phyloP scores from a whole-genome alignment of 2,888 invertebrate species.

The Epinotia demarniana region DNA sequence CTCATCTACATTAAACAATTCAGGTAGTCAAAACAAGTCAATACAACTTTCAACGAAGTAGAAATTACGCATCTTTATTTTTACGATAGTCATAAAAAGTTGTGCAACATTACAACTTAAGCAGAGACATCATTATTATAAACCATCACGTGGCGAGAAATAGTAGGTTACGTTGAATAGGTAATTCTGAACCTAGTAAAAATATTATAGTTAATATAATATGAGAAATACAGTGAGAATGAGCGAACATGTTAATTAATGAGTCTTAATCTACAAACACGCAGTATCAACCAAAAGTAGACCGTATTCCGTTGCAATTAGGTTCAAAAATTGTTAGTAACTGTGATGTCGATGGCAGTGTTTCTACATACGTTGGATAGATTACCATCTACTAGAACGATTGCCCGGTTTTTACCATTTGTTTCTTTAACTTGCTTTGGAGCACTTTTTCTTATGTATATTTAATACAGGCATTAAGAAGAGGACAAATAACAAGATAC shows the following conservation, averaged over 20 bases:
- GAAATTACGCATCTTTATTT: background rate
- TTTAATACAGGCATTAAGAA: too few species aligned
- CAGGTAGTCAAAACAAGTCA: background rate
- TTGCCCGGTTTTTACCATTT: background rate
- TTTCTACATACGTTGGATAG: background rate
- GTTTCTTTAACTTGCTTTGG: background rate
- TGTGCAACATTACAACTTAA: conserved; percentile 2
- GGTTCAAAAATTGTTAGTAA: background rate
- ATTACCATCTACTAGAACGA: background rate
- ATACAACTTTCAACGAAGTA: background rate
- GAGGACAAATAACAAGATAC: too few species aligned
- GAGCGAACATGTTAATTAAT: background rate
- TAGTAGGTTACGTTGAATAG: background rate
- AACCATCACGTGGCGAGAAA: background rate
- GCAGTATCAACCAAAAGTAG: background rate
- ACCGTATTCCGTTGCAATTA: background rate
- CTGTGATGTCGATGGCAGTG: background rate
- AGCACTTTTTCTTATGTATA: background rate
- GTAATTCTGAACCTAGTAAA: background rate
- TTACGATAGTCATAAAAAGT: background rate
- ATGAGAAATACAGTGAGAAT: background rate
- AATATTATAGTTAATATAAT: background rate
- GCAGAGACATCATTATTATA: background rate
- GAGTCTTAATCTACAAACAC: background rate
- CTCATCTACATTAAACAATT: background rate